Percentiles rank a stretch among this genome's conserved stretches.
phyloP scores from a whole-genome alignment of 2,113 vertebrate species.

The Azemiops feae region DNA sequence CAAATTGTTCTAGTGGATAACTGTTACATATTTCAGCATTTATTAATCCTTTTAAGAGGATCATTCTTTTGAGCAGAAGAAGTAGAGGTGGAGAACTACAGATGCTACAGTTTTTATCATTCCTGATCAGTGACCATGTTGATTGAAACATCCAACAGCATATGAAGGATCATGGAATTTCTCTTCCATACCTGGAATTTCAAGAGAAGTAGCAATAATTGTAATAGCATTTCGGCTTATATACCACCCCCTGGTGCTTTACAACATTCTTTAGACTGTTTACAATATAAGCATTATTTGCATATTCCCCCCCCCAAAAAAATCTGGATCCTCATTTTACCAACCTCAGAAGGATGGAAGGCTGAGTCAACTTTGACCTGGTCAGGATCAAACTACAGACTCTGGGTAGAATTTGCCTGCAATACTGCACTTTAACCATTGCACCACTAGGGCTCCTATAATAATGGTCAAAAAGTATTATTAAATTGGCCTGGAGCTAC shows the following conservation, averaged over 20 bases:
- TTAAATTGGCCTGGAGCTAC: background rate
- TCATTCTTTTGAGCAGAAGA: too few species aligned
- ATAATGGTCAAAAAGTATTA: background rate
- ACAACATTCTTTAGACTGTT: too few species aligned
- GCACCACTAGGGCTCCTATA: background rate
- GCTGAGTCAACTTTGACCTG: background rate
- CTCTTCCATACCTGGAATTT: background rate
- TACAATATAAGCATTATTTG: too few species aligned
- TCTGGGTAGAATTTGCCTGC: background rate
- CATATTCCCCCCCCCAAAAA: too few species aligned
- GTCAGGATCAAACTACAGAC: background rate
- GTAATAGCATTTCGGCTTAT: too few species aligned
- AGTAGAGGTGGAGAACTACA: too few species aligned
- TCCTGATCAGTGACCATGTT: background rate
- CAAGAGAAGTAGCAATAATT: background rate
- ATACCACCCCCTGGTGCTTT: too few species aligned
- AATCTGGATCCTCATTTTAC: background rate
- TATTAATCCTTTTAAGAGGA: too few species aligned
- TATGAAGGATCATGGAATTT: too few species aligned
- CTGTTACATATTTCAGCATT: background rate
- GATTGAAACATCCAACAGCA: background rate
- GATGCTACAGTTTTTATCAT: too few species aligned
- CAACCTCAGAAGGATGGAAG: background rate
- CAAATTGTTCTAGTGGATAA: background rate
- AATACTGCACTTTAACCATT: background rate